Evolutionary conservation across 2,113 vertebrate genomes (phyloP).

Genomic region (Cryptotis parvus): DNA sequence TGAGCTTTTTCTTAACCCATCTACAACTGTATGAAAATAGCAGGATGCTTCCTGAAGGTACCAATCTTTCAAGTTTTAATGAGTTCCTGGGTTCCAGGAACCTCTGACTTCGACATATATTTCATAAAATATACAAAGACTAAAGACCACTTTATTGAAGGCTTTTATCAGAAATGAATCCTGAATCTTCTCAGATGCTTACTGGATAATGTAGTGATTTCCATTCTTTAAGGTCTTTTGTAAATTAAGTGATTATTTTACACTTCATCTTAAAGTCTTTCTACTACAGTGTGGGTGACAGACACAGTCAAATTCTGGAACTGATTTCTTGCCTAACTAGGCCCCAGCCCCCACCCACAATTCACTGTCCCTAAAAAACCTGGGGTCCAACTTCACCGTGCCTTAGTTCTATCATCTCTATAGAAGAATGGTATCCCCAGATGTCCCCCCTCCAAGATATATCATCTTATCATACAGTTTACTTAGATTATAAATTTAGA

Average conservation of each 20-base stretch:
- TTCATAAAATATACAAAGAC: neutral
- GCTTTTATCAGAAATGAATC: neutral
- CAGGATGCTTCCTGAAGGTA: neutral
- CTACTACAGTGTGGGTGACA: too few species aligned
- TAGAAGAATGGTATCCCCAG: neutral
- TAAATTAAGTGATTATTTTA: too few species aligned
- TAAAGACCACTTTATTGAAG: neutral
- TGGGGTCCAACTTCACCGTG: neutral
- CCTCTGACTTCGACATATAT: neutral
- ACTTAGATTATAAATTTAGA: too few species aligned
- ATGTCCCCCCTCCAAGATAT: neutral
- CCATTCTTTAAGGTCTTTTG: too few species aligned
- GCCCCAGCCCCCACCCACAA: too few species aligned
- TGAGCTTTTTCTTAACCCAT: neutral
- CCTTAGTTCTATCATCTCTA: neutral
- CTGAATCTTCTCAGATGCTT: too few species aligned
- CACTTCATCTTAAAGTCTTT: too few species aligned
- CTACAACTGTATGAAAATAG: neutral
- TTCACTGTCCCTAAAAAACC: too few species aligned
- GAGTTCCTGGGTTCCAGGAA: neutral
- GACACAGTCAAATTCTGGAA: too few species aligned
- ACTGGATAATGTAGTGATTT: too few species aligned
- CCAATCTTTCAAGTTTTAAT: neutral
- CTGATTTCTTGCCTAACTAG: neutral
- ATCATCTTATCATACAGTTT: too few species aligned